These are phyloP conservation scores for Tryphoninae sp. DNA, from an alignment of 2,888 invertebrate species.

Conservation along the genomic window DNA sequence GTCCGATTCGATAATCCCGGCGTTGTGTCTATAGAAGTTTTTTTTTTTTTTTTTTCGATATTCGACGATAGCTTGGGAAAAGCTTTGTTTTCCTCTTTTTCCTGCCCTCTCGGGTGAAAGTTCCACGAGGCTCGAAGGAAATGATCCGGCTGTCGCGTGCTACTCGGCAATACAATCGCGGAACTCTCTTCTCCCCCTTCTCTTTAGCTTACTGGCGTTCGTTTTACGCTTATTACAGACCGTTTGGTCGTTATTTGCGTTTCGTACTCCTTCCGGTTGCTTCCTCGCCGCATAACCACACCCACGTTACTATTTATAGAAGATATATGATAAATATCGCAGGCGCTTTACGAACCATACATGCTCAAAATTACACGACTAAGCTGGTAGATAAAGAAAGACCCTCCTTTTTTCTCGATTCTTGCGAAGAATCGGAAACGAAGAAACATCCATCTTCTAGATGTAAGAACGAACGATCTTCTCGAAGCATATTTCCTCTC, in stretches of 20 bases:
- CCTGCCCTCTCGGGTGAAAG: background rate
- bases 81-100: background rate
- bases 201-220: conserved; percentile 42
- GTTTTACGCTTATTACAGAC: conserved; percentile 54
- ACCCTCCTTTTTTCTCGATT: too few species aligned
- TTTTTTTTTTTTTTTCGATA: conserved; percentile 1
- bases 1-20: conserved; percentile 1
- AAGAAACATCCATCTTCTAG: too few species aligned
- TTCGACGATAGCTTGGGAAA: conserved; percentile 22
- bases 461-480: too few species aligned
- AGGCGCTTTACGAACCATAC: background rate
- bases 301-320: conserved; percentile 48
- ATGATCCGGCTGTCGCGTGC: conserved; percentile 60
- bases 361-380: too few species aligned
- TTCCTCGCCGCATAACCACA: conserved; percentile 32
- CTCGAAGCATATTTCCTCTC: too few species aligned
- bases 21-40: background rate
- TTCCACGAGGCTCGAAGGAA: conserved; percentile 17
- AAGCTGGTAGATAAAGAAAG: too few species aligned
- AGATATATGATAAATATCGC: conserved; percentile 9
- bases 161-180: conserved; percentile 47
- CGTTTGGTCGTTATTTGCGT: conserved; percentile 62
- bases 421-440: too few species aligned
- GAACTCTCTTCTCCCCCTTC: conserved; percentile 7
- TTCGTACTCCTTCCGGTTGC: conserved; percentile 38